Conservation (phyloP, 2,888 invertebrate species). For the Apotomis betuletana region DNA sequence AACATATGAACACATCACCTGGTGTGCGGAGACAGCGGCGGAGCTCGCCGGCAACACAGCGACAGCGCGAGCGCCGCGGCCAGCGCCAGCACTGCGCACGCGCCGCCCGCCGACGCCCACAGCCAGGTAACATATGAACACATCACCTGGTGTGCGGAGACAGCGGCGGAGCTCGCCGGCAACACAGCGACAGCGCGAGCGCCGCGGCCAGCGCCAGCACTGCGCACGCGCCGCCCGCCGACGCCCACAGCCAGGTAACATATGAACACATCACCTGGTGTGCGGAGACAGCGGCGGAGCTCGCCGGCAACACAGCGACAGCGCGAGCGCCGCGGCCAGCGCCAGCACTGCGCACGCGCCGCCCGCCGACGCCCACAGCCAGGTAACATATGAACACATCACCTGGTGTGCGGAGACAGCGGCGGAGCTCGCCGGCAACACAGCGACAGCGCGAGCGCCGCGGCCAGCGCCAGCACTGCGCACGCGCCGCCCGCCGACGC, state of each 20-base stretch:
- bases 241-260: neutral
- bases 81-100: slow-evolving; percentile 2
- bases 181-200: slow-evolving; percentile 72
- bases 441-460: slow-evolving; percentile 73
- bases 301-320: slow-evolving; percentile 74
- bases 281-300: slow-evolving; percentile 63
- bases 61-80: slow-evolving; percentile 57
- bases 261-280: slow-evolving; percentile 40
- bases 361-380: slow-evolving; percentile 57
- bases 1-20: slow-evolving; percentile 50
- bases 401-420: slow-evolving; percentile 68
- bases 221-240: slow-evolving; percentile 1
- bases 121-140: too few relatives aligned
- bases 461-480: slow-evolving; percentile 75
- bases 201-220: neutral
- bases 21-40: slow-evolving; percentile 66
- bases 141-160: slow-evolving; percentile 56
- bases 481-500: slow-evolving; percentile 76
- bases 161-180: slow-evolving; percentile 62
- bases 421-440: slow-evolving; percentile 70
- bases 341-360: slow-evolving; percentile 79
- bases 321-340: slow-evolving; percentile 71
- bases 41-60: slow-evolving; percentile 69
- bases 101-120: neutral
- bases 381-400: neutral